These are phyloP conservation scores for Anableps anableps DNA, from an alignment of 2,797 vertebrate genomes.

Conservation along the genomic window DNA sequence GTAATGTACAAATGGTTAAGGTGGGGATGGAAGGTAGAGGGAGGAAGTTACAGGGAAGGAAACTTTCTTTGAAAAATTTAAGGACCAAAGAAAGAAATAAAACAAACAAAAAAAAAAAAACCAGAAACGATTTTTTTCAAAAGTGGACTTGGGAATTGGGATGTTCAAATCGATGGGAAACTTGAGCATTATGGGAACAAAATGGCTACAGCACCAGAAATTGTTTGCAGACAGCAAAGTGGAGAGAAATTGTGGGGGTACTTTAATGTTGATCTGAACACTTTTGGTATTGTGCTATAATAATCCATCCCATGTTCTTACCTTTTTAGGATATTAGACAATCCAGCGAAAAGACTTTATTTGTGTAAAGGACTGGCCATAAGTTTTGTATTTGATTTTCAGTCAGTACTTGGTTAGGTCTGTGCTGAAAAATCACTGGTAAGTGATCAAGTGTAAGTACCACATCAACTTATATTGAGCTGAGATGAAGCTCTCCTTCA, in stretches of 20 bases:
- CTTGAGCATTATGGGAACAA: conserved; percentile 39
- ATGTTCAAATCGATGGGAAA: conserved; percentile 41
- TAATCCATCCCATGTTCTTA: too few species aligned
- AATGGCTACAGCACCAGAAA: conserved; percentile 19
- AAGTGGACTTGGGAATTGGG: conserved; percentile 33
- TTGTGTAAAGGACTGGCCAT: neutral
- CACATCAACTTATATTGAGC: neutral
- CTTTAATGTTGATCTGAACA: neutral
- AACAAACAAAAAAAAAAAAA: conserved; percentile 44
- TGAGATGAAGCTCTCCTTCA: neutral
- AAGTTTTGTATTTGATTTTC: neutral
- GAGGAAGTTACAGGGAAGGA: conserved; percentile 44
- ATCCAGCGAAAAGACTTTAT: too few species aligned
- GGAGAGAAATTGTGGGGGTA: conserved; percentile 15
- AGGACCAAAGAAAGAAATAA: conserved; percentile 27
- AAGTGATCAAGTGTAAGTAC: neutral
- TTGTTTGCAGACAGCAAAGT: conserved; percentile 21
- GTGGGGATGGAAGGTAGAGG: conserved; percentile 5
- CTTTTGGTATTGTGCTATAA: too few species aligned
- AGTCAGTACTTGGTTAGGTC: neutral
- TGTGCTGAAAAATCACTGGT: neutral
- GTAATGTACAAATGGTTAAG: conserved; percentile 31
- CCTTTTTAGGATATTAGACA: too few species aligned
- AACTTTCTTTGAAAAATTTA: conserved; percentile 58
- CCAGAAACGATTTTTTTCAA: too few species aligned